A percentile compares a stretch with the other conserved stretches of the same genome.
Evolutionary conservation across 2,888 invertebrate genomes (phyloP).

Genomic region (Synanthedon vespiformis): DNA sequence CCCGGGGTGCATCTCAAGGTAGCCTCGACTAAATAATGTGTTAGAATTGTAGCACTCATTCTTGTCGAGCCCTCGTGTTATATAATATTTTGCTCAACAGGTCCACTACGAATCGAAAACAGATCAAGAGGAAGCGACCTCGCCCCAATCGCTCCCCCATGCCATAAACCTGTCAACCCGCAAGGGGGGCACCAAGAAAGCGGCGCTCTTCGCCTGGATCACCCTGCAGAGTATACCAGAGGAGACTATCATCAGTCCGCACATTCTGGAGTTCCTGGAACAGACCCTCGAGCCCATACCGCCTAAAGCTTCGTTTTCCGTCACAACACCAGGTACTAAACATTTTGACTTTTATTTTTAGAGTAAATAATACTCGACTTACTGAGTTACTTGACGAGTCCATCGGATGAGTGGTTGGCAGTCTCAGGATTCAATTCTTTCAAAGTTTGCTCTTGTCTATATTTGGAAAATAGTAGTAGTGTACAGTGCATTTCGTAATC

Average conservation of each 20-base stretch:
- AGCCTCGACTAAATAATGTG: not conserved
- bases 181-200: conserved; percentile 83
- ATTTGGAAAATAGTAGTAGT: too few relatives aligned
- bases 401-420: not conserved
- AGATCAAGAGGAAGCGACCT: conserved; percentile 70
- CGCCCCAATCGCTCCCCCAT: conserved; percentile 33
- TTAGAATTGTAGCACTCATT: too few relatives aligned
- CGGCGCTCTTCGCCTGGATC: conserved; percentile 93
- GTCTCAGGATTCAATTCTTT: too few relatives aligned
- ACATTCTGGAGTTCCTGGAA: conserved; percentile 96
- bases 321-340: conserved; percentile 38
- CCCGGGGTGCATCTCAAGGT: conserved; percentile 92
- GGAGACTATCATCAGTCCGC: conserved; percentile 97
- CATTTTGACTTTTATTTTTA: not conserved
- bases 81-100: conserved; percentile 27
- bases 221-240: conserved; percentile 97
- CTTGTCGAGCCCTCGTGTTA: too few relatives aligned
- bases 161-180: conserved; percentile 20
- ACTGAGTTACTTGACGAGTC: too few relatives aligned
- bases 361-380: too few relatives aligned
- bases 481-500: too few relatives aligned
- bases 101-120: conserved; percentile 87
- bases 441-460: too few relatives aligned
- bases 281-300: conserved; percentile 97
- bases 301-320: conserved; percentile 64